Percentiles rank a stretch among this genome's conserved stretches.
Evolutionary conservation across 2,113 vertebrate genomes (phyloP).

Genomic region (Phyllostomus hastatus): DNA sequence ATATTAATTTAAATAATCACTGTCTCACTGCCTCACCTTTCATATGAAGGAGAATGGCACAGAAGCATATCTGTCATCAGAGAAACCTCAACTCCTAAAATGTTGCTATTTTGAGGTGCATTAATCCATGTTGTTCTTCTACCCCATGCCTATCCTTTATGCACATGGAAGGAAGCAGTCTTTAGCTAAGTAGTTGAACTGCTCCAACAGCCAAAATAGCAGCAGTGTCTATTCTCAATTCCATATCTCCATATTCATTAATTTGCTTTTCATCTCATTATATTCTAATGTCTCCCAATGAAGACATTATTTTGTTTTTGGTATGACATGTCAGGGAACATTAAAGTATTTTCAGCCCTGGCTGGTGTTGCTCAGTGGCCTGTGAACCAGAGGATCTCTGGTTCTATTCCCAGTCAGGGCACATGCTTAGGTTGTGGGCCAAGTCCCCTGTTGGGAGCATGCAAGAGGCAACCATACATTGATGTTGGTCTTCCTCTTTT

Average conservation of each 20-base stretch:
- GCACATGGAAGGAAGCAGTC: neutral
- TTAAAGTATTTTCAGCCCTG: neutral
- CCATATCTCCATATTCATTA: neutral
- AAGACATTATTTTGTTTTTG: neutral
- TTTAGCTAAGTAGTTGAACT: neutral
- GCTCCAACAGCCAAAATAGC: neutral
- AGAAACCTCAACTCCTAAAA: neutral
- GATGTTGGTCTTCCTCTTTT: too few relatives aligned
- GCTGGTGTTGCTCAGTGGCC: too few relatives aligned
- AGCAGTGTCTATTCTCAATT: neutral
- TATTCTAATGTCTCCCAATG: neutral
- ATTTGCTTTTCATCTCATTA: neutral
- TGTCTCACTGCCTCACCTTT: neutral
- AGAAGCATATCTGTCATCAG: neutral
- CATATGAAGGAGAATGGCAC: neutral
- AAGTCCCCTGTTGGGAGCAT: too few relatives aligned
- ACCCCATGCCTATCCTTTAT: neutral
- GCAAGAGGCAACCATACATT: too few relatives aligned
- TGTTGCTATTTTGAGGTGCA: neutral
- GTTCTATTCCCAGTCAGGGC: too few relatives aligned
- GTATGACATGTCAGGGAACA: neutral
- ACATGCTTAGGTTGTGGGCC: too few relatives aligned
- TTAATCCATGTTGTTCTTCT: neutral
- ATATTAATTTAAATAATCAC: neutral
- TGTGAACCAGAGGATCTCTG: too few relatives aligned